Conservation (phyloP, 2,797 vertebrate genomes). For the Botia kubotai region DNA sequence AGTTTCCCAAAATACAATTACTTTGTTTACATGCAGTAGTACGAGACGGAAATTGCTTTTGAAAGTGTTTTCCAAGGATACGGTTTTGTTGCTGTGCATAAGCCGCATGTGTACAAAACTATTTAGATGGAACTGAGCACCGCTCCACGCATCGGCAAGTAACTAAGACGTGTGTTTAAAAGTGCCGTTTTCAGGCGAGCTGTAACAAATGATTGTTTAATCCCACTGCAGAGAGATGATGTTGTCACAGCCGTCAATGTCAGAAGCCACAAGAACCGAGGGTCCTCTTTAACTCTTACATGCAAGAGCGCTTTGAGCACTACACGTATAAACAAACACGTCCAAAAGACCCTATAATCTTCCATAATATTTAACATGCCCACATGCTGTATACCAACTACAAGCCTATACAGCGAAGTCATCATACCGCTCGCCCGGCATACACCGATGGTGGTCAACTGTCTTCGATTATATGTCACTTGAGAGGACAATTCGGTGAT, state of each 20-base stretch:
- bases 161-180: constrained; percentile 82
- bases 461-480: constrained; percentile 70
- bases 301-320: constrained; percentile 66
- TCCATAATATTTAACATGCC: constrained; percentile 45
- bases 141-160: constrained; percentile 83
- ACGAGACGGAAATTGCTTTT: constrained; percentile 79
- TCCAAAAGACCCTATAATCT: constrained; percentile 42
- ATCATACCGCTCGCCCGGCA: not conserved
- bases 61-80: constrained; percentile 80
- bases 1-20: constrained; percentile 79
- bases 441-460: constrained; percentile 62
- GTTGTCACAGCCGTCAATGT: constrained; percentile 53
- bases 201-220: constrained; percentile 83
- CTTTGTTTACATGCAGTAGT: constrained; percentile 84
- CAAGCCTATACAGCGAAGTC: constrained; percentile 10
- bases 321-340: constrained; percentile 70
- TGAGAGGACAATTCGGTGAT: constrained; percentile 48
- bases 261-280: constrained; percentile 16
- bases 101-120: constrained; percentile 86
- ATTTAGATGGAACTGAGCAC: constrained; percentile 86
- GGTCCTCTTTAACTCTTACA: constrained; percentile 61
- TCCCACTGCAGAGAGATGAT: constrained; percentile 70
- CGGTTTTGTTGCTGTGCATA: constrained; percentile 83
- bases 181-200: constrained; percentile 73
- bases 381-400: constrained; percentile 25